Evolutionary conservation across 1,140 invertebrate species (phyloP).

Genomic region (Drosophila eugracilis): DNA sequence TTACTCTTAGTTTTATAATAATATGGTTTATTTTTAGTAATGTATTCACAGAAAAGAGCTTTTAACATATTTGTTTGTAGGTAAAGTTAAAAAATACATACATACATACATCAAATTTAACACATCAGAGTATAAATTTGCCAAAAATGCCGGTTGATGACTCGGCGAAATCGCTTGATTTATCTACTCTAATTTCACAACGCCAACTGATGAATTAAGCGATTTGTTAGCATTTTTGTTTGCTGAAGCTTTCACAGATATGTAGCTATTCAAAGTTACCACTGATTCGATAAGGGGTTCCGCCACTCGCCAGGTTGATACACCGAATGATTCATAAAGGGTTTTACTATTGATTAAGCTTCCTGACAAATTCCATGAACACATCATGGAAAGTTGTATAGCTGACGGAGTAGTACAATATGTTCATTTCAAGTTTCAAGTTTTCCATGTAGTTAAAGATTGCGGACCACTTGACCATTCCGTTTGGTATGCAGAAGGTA

Average conservation of each 20-base stretch:
- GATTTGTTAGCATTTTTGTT: constrained; percentile 33
- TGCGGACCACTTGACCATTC: constrained; percentile 30
- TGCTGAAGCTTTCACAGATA: constrained; percentile 22
- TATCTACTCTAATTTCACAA: constrained; percentile 17
- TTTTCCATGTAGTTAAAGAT: constrained; percentile 53
- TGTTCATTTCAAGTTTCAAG: constrained; percentile 6
- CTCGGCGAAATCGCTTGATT: constrained; percentile 12
- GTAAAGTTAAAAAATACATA: not conserved
- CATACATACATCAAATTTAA: not conserved
- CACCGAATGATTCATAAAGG: not conserved
- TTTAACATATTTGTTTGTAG: too few relatives aligned
- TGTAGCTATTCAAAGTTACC: not conserved
- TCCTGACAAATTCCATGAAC: constrained; percentile 44
- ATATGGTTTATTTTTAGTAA: not conserved
- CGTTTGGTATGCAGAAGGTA: constrained; percentile 42
- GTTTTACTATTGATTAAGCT: constrained; percentile 1
- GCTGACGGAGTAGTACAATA: constrained; percentile 54
- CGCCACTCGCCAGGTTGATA: not conserved
- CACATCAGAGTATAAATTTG: not conserved
- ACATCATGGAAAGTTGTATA: constrained; percentile 61
- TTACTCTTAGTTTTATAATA: not conserved
- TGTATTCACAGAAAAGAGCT: too few relatives aligned
- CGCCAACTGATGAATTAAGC: constrained; percentile 7
- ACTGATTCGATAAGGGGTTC: constrained; percentile 16
- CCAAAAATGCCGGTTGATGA: constrained; percentile 9